These are phyloP conservation scores for Empidonax alnorum DNA, from an alignment of 2,113 vertebrate species.

Conservation along the genomic window DNA sequence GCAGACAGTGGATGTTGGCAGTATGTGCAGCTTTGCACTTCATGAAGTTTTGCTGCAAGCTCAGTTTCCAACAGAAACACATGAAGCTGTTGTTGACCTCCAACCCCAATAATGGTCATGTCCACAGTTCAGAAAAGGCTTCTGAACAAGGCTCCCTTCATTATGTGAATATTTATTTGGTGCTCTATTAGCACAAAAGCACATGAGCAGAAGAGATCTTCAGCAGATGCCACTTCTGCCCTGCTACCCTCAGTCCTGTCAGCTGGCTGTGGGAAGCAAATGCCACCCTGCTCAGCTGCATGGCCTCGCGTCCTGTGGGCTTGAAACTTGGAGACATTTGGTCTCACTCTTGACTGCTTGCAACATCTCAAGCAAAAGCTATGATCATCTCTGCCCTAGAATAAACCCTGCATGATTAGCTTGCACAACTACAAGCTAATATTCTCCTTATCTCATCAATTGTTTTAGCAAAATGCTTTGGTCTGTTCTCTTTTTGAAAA, in stretches of 20 bases:
- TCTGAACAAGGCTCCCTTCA: neutral
- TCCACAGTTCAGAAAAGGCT: neutral
- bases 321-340: neutral
- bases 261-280: neutral
- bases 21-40: neutral
- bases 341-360: neutral
- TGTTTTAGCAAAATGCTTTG: neutral
- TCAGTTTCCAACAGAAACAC: neutral
- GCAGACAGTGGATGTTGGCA: neutral
- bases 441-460: neutral
- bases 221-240: neutral
- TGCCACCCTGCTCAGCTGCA: neutral
- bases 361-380: neutral
- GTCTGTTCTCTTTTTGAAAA: neutral
- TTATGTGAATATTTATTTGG: neutral
- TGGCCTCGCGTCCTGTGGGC: neutral
- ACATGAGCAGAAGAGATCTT: neutral
- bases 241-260: neutral
- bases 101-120: neutral
- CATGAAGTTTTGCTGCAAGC: neutral
- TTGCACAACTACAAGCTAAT: neutral
- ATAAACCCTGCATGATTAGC: neutral
- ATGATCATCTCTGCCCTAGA: neutral
- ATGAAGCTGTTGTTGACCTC: neutral
- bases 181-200: neutral